These are phyloP conservation scores for Sipha flava DNA, from an alignment of 1,140 invertebrate species.

Conservation along the genomic window DNA sequence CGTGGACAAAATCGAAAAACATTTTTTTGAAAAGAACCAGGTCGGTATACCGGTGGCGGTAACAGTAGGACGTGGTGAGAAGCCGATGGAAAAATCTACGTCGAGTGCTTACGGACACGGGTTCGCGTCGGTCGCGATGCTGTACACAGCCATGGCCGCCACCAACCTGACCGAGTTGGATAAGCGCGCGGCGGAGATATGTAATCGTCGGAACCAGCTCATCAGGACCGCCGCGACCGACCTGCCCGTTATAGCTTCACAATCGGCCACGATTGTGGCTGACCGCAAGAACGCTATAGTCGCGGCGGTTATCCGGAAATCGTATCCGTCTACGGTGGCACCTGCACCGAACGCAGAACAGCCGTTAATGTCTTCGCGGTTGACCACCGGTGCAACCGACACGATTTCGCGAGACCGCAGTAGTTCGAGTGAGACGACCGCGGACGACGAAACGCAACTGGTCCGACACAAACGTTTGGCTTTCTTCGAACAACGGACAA, in stretches of 20 bases:
- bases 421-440: background rate
- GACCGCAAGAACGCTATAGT: background rate
- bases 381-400: too few species aligned
- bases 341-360: too few species aligned
- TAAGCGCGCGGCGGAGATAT: slow-evolving; percentile 3
- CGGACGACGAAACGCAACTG: background rate
- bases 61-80: background rate
- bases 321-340: background rate
- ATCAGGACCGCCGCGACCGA: background rate
- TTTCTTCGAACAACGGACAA: background rate
- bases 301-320: background rate
- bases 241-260: background rate
- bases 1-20: slow-evolving; percentile 21
- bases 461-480: background rate
- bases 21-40: background rate
- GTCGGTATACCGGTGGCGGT: background rate
- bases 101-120: background rate
- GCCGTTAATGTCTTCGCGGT: background rate
- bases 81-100: background rate
- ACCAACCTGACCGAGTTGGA: slow-evolving; percentile 16
- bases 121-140: background rate
- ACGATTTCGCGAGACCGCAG: background rate
- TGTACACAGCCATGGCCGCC: slow-evolving; percentile 10
- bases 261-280: background rate
- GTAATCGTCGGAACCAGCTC: background rate